Base-by-base conservation (phyloP, 1,140 invertebrate species). In the Drosophila tropicalis region DNA sequence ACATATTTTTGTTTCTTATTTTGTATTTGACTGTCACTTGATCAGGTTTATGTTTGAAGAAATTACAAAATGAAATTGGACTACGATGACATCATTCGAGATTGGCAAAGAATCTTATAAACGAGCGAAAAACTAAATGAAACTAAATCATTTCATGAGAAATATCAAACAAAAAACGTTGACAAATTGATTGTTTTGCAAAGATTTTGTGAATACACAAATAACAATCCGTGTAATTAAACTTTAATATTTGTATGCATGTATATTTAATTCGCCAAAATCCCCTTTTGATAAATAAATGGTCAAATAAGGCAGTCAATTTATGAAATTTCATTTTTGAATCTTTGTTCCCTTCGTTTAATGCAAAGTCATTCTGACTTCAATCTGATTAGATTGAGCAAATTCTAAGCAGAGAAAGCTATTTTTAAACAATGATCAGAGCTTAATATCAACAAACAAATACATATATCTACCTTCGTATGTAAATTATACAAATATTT, bases 11-110 rank as follows among this genome's bases (percentile, higher is more conserved):
- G 39, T 51, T 51, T 36, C 47, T 17, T 3, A n/a, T 34, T 36
- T 15, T 25, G 29, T 5, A 12, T 32, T 15, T 19, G 9, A 67
- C 58, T 41, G 54, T 40, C 13, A 19, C 12, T 60, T 32, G 32
- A 54, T 75, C 70, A 3, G 75, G 71, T 75, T 75, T 75, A 75
- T 75, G 74, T 75, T 67, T 75, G 25, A 12, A 7, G 22, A 68
- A 62, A 68, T 68, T 68, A 67, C 61, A 75, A 60, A 75, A 68
- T 32, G 72, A 62, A 75, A 75, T 75, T 68, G 64, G 72, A 62
- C 62, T 65, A 61, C 63, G 36, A 61, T 75, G 72, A 75, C 72
- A 75, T 75, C 72, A 75, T 67, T 47, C 9, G 44, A 7, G 15
- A 44, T 17, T 47, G 15, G 2, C 17, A 7, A 47, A 47, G 15